Evolutionary conservation across 2,888 invertebrate species (phyloP), one percentile per base, ranked within the genome.

Genomic region (Aspidapion aeneum): DNA sequence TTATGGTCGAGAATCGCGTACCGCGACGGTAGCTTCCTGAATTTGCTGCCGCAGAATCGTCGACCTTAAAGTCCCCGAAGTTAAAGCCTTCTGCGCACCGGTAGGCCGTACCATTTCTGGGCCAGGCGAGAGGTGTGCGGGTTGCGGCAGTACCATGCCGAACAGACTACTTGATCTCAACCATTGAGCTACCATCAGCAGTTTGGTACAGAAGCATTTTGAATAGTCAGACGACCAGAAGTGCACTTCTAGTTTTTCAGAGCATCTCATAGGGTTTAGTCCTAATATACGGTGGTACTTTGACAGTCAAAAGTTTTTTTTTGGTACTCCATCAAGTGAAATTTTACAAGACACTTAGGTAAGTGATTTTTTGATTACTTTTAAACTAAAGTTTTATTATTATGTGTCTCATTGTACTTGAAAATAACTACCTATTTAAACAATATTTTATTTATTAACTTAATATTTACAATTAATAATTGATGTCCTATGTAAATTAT

Each of bases 131-230:
- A 73, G 75, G 72, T 66, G 59, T 65, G 70, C 73, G 77, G 77
- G 74, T 71, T 66, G 67, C 75, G 70, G 72, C 72, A 74, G 74
- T 74, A 74, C 75, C 75, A 74, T 73, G 76, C 75, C 75, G 77
- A 76, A 78, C 78, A 76, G 78, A 79, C 78, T 79, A 79, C 79
- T 72, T 77, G 77, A 67, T 77, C 75, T 75, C 77, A 75, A 77
- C 76, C 79, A 79, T 79, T 79, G 78, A 76, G 78, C 78, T 79
- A 78, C 79, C 78, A 78, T 75, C 78, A 74, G 76, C 77, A 78
- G 77, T 78, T 78, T 78, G 77, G 77, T 77, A 79, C 79, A 79
- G 79, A 79, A 79, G 79, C 77, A 54, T 63, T 64, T 67, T 66
- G 54, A 62, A 64, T 22, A 60, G 63, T 58, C 65, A 67, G 64